Base-by-base conservation (phyloP, 1,140 invertebrate genomes). In the Drosophila ercepeae region DNA sequence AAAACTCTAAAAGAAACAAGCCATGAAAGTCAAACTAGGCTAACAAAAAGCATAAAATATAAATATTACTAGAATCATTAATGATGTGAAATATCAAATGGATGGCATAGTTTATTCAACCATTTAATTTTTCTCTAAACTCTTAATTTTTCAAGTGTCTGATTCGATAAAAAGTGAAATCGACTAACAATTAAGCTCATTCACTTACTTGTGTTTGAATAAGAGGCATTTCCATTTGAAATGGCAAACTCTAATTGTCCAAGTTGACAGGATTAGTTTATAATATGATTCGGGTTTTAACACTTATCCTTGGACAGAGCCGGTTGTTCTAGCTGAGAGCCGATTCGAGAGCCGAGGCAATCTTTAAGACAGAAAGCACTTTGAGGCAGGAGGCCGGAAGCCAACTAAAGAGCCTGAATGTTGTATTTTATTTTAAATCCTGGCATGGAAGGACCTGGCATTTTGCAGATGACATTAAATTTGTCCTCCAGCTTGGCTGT, bases 391-490 rank as follows among this genome's bases (percentile, higher is more conserved):
- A 27, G 13, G 8, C 21, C 45, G 21, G 45, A 53, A n/a, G 51
- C 18, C 14, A 4, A 6, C 14, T 16, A 4, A 11, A 32, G 29
- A 32, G 29, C 29, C 11, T 32, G 29, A 32, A 14, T 16, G 13
- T 5, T 39, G 36, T 48, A 59, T 59, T 50, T 58, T 59, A 50
- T 44, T 71, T 51, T 50, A 70, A 45, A 50, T 18, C 36, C 39
- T 8, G 6, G 6, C 5, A 2, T 32, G n/a, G 25, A 34, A 52
- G 51, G 45, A 27, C 72, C 25, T 44, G 34, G 21, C 32, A 53
- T 34, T 19, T 53, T 34, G 42, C 68, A 61, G 55, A 32, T 71
- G 69, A 36, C 69, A 63, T 63, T 72, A 49, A 63, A 73, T 50
- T 57, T 36, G 49, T 27, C 49, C 49, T 52, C 50, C 21, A 19